A percentile compares a stretch with the other conserved stretches of the same genome.
These are phyloP conservation scores for Vanacampus margaritifer DNA, from an alignment of 2,113 vertebrate species.

Conservation along the genomic window DNA sequence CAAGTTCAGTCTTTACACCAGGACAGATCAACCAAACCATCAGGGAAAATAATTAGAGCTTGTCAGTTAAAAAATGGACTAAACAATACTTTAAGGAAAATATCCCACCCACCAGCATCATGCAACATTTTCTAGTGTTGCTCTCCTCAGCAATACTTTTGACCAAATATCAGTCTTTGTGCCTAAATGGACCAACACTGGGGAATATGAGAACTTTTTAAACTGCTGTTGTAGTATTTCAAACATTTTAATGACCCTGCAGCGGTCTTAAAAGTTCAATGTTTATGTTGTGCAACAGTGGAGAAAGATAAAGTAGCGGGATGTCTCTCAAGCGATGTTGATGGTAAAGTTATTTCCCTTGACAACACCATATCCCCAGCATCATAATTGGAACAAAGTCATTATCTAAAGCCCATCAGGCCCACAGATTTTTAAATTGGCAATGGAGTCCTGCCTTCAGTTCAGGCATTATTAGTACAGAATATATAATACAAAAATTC, in stretches of 20 bases:
- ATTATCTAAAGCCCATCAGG: background rate
- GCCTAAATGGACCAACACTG: background rate
- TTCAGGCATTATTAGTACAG: background rate
- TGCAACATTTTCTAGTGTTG: no score
- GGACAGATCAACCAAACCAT: no score
- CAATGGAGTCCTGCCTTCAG: background rate
- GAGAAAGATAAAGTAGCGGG: background rate
- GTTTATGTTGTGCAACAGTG: background rate
- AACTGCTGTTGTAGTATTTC: background rate
- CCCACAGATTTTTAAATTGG: background rate
- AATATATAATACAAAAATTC: background rate
- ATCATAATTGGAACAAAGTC: background rate
- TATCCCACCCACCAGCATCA: no score
- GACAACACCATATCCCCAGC: background rate
- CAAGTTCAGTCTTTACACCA: no score
- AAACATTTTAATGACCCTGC: background rate
- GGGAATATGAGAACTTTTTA: background rate
- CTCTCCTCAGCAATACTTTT: no score
- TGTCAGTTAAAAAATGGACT: no score
- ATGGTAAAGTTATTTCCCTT: background rate
- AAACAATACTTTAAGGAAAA: no score
- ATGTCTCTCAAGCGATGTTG: background rate
- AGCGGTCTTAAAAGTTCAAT: background rate
- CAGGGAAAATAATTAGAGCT: no score
- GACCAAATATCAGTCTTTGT: no score